Base-by-base conservation (phyloP, 2,797 vertebrate species). In the Urocyon cinereoargenteus region DNA sequence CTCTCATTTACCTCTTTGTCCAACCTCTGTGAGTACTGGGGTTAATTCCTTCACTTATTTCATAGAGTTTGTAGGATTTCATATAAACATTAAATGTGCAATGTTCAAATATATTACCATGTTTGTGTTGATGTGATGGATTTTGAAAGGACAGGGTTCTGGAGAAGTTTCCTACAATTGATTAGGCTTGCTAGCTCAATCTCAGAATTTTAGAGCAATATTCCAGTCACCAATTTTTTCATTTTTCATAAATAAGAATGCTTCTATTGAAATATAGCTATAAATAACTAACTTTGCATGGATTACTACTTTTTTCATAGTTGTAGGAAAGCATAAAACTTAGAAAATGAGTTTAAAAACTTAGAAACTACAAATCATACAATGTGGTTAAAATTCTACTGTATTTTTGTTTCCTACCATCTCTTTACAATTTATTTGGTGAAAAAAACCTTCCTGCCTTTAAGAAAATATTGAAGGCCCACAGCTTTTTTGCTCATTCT, bases 261-360 rank as follows among this genome's bases (percentile, higher is more conserved):
- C 21, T 61, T 59, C 57, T 73, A 22, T 66, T 68, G 55, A 61
- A 78, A 66, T 26, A n/a, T 73, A 40, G 5, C 40, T 93, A 18
- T 84, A 59, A 92, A 82, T 78, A 72, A 53, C 70, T 92, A 66
- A 82, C 28, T 34, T 70, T 51, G 18, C 19, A n/a, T 18, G 40
- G n/a, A 55, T 55, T 84, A n/a, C 21, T 28, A 21, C 15, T 59
- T 57, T 4, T 93, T 79, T 73, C 8, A 28, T 26, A 66, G 36
- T 59, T 68, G 59, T 73, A 61, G 66, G 49, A 84, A 88, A 93
- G 2, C 12, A n/a, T 64, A 61, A 94, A 55, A 90, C 10, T 53
- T 59, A 78, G 15, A 96, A 82, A 93, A 84, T 53, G 13, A 84
- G 59, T 93, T 87, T n/a, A 91, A 68, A 28, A 68, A 77, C 5